Evolutionary conservation across 1,140 invertebrate genomes (phyloP).

Genomic region (Druon quercuslanigerum): DNA sequence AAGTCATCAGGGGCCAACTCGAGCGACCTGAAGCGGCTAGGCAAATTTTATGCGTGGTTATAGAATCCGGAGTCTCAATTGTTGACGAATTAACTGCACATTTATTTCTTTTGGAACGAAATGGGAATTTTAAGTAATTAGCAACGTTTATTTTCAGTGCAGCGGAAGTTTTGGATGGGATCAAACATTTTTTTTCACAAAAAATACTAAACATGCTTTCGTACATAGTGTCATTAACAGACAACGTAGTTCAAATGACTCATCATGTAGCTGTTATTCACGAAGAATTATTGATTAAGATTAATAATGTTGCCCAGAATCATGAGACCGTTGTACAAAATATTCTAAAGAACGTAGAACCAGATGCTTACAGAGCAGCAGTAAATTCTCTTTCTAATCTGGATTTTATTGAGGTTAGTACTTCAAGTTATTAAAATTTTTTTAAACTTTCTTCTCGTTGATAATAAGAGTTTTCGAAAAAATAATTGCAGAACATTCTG

Average conservation of each 20-base stretch:
- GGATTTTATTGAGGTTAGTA: constrained; percentile 57
- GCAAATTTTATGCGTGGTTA: too few relatives aligned
- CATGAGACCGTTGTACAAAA: constrained; percentile 58
- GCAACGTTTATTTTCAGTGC: constrained; percentile 50
- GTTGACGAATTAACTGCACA: too few relatives aligned
- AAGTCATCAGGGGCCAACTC: too few relatives aligned
- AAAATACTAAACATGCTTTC: constrained; percentile 59
- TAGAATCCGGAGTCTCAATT: too few relatives aligned
- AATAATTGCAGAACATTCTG: constrained; percentile 52
- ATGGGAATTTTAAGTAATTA: neutral
- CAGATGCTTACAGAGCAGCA: constrained; percentile 56
- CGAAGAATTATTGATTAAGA: constrained; percentile 50
- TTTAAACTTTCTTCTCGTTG: constrained; percentile 34
- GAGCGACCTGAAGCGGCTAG: too few relatives aligned
- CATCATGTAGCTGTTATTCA: constrained; percentile 65
- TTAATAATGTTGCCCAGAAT: constrained; percentile 56
- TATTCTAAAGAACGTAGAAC: constrained; percentile 58
- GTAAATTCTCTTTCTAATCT: constrained; percentile 59
- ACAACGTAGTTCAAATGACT: constrained; percentile 58
- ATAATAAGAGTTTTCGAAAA: constrained; percentile 19
- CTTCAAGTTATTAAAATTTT: constrained; percentile 31
- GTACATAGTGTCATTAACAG: constrained; percentile 57
- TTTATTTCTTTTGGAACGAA: neutral
- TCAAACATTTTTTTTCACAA: constrained; percentile 54
- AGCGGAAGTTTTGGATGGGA: constrained; percentile 55